Base-by-base conservation (phyloP, 2,888 invertebrate species). In the Euplexia lucipara region DNA sequence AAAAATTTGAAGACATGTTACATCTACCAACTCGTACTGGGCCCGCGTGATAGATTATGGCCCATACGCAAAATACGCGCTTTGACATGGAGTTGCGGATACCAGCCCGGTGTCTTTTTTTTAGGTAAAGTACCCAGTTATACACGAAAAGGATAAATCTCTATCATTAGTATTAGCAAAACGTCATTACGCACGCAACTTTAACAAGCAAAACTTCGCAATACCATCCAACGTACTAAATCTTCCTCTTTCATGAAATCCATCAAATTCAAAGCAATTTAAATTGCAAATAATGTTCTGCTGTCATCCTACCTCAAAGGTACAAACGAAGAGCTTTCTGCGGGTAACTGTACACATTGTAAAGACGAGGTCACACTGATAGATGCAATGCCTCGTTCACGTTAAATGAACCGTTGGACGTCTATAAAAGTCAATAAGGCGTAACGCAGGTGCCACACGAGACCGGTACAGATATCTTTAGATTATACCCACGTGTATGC, bases 381-480 rank as follows among this genome's bases (percentile, higher is more conserved):
- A 47, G 57, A 68, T 18, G 53, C 57, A 44, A 62, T 57, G 67
- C 61, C 34, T 66, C 76, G 59, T 72, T 60, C 44, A 49, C 67
- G 81, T 79, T 80, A 82, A 86, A 86, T 82, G 83, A 85, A 82
- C 87, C 86, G 80, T 82, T 75, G 76, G 78, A 64, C 79, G 78
- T 63, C 83, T 80, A 81, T 86, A 86, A 87, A 87, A 79, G 78
- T 81, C 85, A 87, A 87, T 85, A 83, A 86, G 81, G 87, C 89
- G 88, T 87, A 85, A 83, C 86, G 86, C 88, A 90, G 89, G 88
- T 90, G 87, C 78, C 48, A 47, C 51, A 62, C 22, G 26, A 52
- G 66, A 81, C 69, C 75, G 65, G 75, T 74, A 80, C 68, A 52
- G 59, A 70, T 77, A 70, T 74, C 66, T 75, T 41, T 65, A 66